Conservation (phyloP, 2,888 invertebrate genomes). For the Elegia similella region DNA sequence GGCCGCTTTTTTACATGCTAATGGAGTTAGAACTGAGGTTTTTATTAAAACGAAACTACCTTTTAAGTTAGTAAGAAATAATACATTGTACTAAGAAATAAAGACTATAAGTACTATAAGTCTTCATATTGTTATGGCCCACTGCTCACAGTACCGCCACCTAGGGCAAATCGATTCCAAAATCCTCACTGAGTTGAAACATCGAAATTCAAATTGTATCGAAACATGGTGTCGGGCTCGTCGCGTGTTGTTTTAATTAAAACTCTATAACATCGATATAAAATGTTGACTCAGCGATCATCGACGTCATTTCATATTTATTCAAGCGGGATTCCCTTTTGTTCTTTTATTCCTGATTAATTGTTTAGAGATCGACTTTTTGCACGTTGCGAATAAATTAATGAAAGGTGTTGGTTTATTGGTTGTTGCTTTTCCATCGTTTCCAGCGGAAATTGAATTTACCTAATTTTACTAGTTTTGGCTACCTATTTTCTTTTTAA, state of each 20-base stretch:
- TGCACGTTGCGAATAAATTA: conserved; percentile 40
- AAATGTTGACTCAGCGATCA: conserved; percentile 43
- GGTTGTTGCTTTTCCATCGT: background rate
- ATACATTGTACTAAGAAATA: no score
- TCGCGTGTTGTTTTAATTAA: conserved; percentile 40
- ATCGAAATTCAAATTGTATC: conserved; percentile 26
- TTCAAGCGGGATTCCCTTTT: conserved; percentile 27
- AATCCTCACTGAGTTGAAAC: no score
- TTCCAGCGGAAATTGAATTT: no score
- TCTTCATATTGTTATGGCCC: no score
- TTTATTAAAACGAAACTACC: no score
- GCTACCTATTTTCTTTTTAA: no score
- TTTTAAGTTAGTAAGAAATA: no score
- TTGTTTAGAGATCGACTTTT: conserved; percentile 38
- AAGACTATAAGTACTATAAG: no score
- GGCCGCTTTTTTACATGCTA: background rate
- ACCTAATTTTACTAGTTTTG: background rate
- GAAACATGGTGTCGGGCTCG: conserved; percentile 22
- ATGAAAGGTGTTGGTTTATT: conserved; percentile 33
- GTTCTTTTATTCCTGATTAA: conserved; percentile 25
- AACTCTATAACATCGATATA: conserved; percentile 38
- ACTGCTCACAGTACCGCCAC: no score
- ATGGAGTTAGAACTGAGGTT: no score
- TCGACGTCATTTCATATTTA: conserved; percentile 29
- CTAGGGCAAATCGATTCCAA: no score